Evolutionary conservation across 1,140 invertebrate species (phyloP).

Genomic region (Rhagoletis pomonella): DNA sequence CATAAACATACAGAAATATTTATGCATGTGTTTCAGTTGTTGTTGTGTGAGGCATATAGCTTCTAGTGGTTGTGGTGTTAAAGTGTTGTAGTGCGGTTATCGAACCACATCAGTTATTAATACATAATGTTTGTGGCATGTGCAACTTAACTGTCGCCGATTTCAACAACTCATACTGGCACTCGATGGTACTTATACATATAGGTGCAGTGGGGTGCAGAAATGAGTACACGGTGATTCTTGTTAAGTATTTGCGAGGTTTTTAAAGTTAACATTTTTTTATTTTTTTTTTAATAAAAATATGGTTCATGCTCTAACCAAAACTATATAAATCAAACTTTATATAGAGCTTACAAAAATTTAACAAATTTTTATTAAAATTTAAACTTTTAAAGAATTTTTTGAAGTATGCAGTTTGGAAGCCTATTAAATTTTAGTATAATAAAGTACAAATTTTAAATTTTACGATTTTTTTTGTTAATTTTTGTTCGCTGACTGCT

Average conservation of each 20-base stretch:
- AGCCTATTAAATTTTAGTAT: too few species aligned
- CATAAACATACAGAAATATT: background rate
- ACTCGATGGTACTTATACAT: background rate
- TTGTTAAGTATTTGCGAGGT: too few species aligned
- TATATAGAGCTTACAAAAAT: too few species aligned
- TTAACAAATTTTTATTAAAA: too few species aligned
- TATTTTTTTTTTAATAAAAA: too few species aligned
- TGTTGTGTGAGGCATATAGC: background rate
- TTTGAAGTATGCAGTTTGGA: too few species aligned
- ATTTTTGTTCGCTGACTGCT: background rate
- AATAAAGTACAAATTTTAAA: too few species aligned
- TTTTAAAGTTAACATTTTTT: too few species aligned
- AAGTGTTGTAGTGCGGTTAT: slow-evolving; percentile 5
- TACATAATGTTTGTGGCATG: background rate
- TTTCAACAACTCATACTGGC: background rate
- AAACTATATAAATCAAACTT: too few species aligned
- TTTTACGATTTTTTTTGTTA: background rate
- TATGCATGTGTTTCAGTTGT: background rate
- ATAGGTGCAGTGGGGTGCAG: background rate
- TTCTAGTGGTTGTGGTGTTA: slow-evolving; percentile 8
- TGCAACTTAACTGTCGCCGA: slow-evolving; percentile 24
- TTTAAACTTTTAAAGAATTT: too few species aligned
- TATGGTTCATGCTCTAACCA: too few species aligned
- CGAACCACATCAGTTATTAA: slow-evolving; percentile 44
- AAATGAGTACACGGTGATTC: too few species aligned